Percentiles rank a stretch among this genome's conserved stretches.
These are phyloP conservation scores for Halcyon leucocephala DNA, from an alignment of 2,797 vertebrate genomes.

Conservation along the genomic window DNA sequence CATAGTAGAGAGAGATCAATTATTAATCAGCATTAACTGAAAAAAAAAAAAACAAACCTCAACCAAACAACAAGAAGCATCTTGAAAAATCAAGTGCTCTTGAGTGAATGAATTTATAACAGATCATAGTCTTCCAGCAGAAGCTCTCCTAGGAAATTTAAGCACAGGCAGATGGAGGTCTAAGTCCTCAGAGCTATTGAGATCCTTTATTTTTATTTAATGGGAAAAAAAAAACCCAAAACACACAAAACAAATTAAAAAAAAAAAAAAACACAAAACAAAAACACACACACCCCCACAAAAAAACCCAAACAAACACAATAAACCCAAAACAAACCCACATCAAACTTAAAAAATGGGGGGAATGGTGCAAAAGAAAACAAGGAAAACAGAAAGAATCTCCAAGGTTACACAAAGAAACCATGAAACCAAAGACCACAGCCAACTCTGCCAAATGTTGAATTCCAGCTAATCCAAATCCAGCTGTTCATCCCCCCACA, in stretches of 20 bases:
- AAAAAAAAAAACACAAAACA: neutral
- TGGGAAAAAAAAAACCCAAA: neutral
- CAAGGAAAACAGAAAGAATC: neutral
- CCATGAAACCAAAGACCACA: neutral
- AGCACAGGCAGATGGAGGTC: neutral
- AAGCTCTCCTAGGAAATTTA: neutral
- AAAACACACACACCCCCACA: too few species aligned
- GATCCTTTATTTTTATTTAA: neutral
- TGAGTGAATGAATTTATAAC: neutral
- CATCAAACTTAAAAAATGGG: too few species aligned
- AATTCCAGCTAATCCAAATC: neutral
- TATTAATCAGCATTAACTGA: constrained; percentile 22
- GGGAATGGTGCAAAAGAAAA: neutral
- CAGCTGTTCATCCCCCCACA: neutral
- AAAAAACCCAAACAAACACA: neutral
- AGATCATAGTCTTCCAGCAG: neutral
- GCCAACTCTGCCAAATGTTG: neutral
- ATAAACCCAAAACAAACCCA: neutral
- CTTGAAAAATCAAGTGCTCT: neutral
- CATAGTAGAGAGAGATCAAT: constrained; percentile 2
- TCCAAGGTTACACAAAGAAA: neutral
- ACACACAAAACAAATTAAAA: neutral
- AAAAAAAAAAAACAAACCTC: neutral
- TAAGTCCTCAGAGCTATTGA: neutral
- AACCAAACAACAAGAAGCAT: neutral